These are phyloP conservation scores for Cercopithecus mona DNA, from an alignment of 2,113 vertebrate species.

Conservation along the genomic window DNA sequence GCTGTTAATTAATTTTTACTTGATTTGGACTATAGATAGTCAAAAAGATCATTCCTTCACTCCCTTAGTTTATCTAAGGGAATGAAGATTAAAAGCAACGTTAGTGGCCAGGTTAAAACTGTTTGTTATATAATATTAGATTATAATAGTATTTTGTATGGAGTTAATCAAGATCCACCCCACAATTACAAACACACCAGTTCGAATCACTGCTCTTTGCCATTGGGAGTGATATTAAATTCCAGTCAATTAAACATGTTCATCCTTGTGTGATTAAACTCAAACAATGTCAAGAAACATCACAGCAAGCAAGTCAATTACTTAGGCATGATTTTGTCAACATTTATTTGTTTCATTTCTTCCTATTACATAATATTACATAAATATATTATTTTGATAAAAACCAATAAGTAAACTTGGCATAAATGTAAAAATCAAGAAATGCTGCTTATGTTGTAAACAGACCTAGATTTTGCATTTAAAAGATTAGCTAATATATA, in stretches of 20 bases:
- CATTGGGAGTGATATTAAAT: neutral
- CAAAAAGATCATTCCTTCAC: neutral
- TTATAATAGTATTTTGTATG: neutral
- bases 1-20: conserved; percentile 34
- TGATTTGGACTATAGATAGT: conserved; percentile 32
- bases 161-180: neutral
- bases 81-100: conserved; percentile 24
- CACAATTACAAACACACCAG: neutral
- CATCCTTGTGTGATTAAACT: neutral
- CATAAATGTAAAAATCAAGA: neutral
- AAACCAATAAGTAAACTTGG: neutral
- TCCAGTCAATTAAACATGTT: neutral
- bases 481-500: neutral
- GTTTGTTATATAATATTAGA: neutral
- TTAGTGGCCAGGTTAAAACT: neutral
- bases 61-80: neutral
- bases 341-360: neutral
- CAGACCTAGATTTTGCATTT: neutral
- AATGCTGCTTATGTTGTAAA: neutral
- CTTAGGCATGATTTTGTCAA: neutral
- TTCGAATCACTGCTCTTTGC: neutral
- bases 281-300: neutral
- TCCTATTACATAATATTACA: neutral
- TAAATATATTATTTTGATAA: neutral
- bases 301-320: conserved; percentile 19